Evolutionary conservation across 1,140 invertebrate genomes (phyloP).

Genomic region (Drosophila chauvacae): DNA sequence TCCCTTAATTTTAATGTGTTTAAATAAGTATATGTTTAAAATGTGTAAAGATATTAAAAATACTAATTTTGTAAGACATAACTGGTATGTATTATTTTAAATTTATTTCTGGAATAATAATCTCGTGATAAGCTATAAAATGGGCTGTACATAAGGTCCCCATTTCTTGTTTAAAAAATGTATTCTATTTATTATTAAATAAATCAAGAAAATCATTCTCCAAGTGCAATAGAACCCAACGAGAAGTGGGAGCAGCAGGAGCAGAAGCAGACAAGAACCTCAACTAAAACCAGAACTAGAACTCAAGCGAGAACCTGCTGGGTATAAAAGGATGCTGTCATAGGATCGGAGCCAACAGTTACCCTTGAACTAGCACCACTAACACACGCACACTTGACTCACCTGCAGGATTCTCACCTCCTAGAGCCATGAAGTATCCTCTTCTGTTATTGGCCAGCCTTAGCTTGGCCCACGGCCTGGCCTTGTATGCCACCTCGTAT

Average conservation of each 20-base stretch:
- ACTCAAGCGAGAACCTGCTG: conserved; percentile 11
- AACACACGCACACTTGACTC: neutral
- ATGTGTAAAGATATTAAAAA: no score
- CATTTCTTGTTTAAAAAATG: no score
- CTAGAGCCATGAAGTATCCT: conserved; percentile 55
- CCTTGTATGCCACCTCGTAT: conserved; percentile 53
- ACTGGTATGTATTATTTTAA: no score
- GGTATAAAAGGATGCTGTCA: conserved; percentile 46
- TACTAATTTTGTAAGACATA: no score
- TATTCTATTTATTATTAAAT: neutral
- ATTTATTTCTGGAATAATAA: neutral
- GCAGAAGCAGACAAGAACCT: conserved; percentile 1
- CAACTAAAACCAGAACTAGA: conserved; percentile 42
- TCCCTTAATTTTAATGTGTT: no score
- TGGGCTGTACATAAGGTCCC: no score
- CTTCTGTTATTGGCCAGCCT: conserved; percentile 46
- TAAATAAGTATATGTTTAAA: no score
- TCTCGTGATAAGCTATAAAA: neutral
- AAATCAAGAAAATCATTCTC: neutral
- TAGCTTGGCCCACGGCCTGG: conserved; percentile 57
- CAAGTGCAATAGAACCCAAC: conserved; percentile 2
- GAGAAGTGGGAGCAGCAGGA: conserved; percentile 4
- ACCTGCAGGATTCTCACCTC: conserved; percentile 3
- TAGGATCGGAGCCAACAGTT: conserved; percentile 26
- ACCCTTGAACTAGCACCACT: conserved; percentile 7